Evolutionary conservation across 2,797 vertebrate genomes (phyloP), one percentile per base, ranked within the genome.

Genomic region (Menidia menidia): DNA sequence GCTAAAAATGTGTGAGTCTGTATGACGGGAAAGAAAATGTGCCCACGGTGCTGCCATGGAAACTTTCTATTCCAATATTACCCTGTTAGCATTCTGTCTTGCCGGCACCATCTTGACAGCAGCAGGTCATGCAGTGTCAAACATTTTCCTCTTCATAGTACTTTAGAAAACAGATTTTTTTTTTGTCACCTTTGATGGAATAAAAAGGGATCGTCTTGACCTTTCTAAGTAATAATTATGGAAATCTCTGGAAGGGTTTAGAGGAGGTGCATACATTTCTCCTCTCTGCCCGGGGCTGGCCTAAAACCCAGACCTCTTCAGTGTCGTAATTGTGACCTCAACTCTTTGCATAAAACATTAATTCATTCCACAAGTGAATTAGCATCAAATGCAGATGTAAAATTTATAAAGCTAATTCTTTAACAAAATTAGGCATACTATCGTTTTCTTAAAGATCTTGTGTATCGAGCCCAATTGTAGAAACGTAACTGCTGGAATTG

Each of bases 221-320:
- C 14, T 69, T 64, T 60, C 51, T 53, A 53, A 63, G 18, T 13
- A 53, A 71, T 63, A 60, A 44, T 65, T n/a, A 47, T 19, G 47
- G 18, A 63, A 25, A 35, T 11, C 10, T 60, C 54, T 63, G 14
- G 6, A 65, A 58, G 16, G 6, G 45, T 50, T 8, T 8, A 42
- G 35, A 18, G 14, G 52, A 71, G 32, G 39, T 44, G n/a, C 47
- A 43, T 31, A n/a, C 14, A 45, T 57, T 44, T 53, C 10, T 60
- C 30, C 25, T 48, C 63, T 42, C 51, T 78, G 66, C 33, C 55
- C 65, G 58, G 62, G 30, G 43, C 45, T 56, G 25, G 65, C 42
- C 52, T 13, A 2, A 35, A 52, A 56, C 63, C 56, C 15, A 47
- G 58, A 69, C 71, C 47, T 61, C 45, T 33, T 54, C 33, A 60